Evolutionary conservation across 2,797 vertebrate genomes (phyloP), one percentile per base, ranked within the genome.

Genomic region (Staurois parvus): DNA sequence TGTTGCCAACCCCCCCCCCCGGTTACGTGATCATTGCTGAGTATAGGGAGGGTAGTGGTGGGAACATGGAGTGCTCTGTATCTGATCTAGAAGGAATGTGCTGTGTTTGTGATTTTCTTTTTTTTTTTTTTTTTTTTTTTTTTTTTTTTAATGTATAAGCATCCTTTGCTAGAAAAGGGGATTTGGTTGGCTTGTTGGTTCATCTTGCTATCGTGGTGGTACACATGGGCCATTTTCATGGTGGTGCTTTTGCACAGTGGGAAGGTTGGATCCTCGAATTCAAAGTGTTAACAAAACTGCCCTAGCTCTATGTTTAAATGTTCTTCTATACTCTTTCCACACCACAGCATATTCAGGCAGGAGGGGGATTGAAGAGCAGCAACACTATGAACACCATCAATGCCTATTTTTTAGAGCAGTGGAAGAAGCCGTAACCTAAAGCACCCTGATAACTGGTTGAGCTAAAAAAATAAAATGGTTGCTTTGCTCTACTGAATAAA

Each of bases 71-170:
- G 91, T 94, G 88, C 85, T 91, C 93, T 93, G 93, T 94, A 91
- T 93, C 96, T 96, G 96, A 97, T 95, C 96, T 95, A 96, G 96
- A 97, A 98, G 96, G 95, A 95, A 96, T 96, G 94, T 95, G 94
- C 96, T 95, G 93, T 90, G 93, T 96, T 96, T 95, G 92, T 95
- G 86, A 37, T 37, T 37, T 37, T 37, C 6, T 37, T 42, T 87
- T 79, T 84, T 91, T 91, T 48, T 91, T 91, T 89, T 90, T 92
- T 93, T 94, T 91, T n/a, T 37, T 42, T 87, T 79, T 84, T 91
- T 91, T 48, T 91, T 91, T 89, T 90, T 92, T 93, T 94, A 91
- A 81, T 88, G 92, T 93, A 94, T 89, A 89, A 92, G 87, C 74
- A 90, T 91, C 87, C 88, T 89, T 92, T 93, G 90, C 88, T 91